phyloP scores from a whole-genome alignment of 2,113 vertebrate genomes.

The Lota lota region DNA sequence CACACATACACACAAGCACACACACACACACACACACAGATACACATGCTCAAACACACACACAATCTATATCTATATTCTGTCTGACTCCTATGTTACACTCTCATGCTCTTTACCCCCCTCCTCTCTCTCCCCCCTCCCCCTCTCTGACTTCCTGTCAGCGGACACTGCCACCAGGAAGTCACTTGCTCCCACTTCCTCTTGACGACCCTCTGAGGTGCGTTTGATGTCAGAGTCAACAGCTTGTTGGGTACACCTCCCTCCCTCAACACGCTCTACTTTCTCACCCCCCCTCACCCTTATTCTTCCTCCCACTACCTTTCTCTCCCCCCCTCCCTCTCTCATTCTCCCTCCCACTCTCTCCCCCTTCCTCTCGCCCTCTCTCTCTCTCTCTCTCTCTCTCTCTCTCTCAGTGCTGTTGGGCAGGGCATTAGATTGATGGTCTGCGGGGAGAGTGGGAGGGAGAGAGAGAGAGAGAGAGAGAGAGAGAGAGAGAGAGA shows the following conservation, averaged over 20 bases:
- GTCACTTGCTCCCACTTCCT: conserved; percentile 56
- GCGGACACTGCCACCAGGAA: conserved; percentile 45
- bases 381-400: conserved; percentile 27
- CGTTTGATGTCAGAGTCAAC: conserved; percentile 64
- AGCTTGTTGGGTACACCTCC: conserved; percentile 53
- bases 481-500: not conserved
- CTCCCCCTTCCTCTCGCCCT: not conserved
- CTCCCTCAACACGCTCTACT: not conserved
- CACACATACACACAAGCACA: too few species aligned
- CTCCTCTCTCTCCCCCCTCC: not conserved
- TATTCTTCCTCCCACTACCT: conserved; percentile 18
- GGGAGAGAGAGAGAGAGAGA: not conserved
- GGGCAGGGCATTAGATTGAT: conserved; percentile 54
- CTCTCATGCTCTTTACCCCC: too few species aligned
- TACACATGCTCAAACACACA: too few species aligned
- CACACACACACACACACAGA: too few species aligned
- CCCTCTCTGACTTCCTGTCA: conserved; percentile 11
- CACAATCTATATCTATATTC: too few species aligned
- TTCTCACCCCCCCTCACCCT: too few species aligned
- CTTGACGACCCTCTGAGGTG: conserved; percentile 71
- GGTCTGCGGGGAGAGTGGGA: conserved; percentile 42
- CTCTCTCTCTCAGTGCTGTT: conserved; percentile 49
- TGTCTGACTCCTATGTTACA: too few species aligned
- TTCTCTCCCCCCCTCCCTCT: conserved; percentile 9
- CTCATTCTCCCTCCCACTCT: conserved; percentile 11